phyloP scores from a whole-genome alignment of 1,140 invertebrate genomes.

The Aphelenchoides besseyi region DNA sequence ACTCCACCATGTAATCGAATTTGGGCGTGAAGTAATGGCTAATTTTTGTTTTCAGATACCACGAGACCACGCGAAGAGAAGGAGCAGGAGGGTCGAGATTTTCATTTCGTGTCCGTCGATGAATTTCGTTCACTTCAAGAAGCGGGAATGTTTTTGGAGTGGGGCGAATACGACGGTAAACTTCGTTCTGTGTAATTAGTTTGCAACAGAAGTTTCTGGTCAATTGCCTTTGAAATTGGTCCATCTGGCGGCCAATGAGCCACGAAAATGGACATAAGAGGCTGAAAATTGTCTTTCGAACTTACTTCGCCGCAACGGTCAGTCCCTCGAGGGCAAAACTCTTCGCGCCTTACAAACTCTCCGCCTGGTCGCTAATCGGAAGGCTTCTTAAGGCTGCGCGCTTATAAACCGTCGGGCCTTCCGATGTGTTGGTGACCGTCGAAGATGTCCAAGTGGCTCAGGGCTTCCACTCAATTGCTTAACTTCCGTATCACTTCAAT shows the following conservation, averaged over 20 bases:
- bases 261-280: neutral
- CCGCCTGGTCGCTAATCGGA: too few relatives aligned
- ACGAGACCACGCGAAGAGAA: constrained; percentile 25
- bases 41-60: constrained; percentile 34
- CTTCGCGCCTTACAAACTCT: too few relatives aligned
- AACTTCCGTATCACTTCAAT: too few relatives aligned
- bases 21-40: constrained; percentile 28
- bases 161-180: constrained; percentile 41
- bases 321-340: too few relatives aligned
- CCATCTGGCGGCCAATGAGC: neutral
- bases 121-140: constrained; percentile 25
- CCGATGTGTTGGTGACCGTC: too few relatives aligned
- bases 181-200: constrained; percentile 8
- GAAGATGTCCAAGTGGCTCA: too few relatives aligned
- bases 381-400: too few relatives aligned
- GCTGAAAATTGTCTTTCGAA: neutral
- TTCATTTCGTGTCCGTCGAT: constrained; percentile 33
- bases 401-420: too few relatives aligned
- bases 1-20: constrained; percentile 33
- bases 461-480: too few relatives aligned
- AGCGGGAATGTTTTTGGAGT: constrained; percentile 32
- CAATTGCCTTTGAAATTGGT: too few relatives aligned
- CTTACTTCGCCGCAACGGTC: too few relatives aligned
- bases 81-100: constrained; percentile 33
- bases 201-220: neutral